Evolutionary conservation across 2,888 invertebrate genomes (phyloP), one percentile per base, ranked within the genome.

Genomic region (Aphidoletes aphidimyza): DNA sequence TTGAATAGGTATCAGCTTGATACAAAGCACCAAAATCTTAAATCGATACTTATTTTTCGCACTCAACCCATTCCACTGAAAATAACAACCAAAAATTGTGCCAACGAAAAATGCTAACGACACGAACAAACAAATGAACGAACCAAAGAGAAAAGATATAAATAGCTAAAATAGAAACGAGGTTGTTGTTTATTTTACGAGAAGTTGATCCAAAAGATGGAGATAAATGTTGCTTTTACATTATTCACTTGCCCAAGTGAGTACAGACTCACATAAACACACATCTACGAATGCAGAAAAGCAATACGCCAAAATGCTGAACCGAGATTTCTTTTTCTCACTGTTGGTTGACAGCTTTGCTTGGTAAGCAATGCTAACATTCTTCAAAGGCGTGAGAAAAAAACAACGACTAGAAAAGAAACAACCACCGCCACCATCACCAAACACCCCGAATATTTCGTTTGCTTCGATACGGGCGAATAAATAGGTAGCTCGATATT

Each of bases 111-210:
- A 1, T 0, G 14, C 3, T 22, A 19, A 47, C 17, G 47, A 26
- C 2, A 14, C 54, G 34, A 69, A 69, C 26, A 3, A n/a, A 3
- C 3, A 54, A 26, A 54, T 2, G 22, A 54, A 54, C 42, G 14
- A 26, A 54, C n/a, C 22, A 54, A 22, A 26, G 2, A 26, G n/a
- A 22, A 54, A 5, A 26, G 3, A 26, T 34, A 69, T 69, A 69
- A 69, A 69, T 69, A 26, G 30, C 30, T 26, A 69, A 34, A 69
- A 69, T 69, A 69, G 69, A 36, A 36, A 36, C 34, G 36, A 81
- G 37, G 81, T 81, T 81, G 81, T 81, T 81, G 81, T 81, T 81
- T 81, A 81, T 81, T 81, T 81, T 81, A 81, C 81, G 81, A 81
- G 81, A 81, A 81, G 37, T 81, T 81, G 81, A 81, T 81, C 81